phyloP scores from a whole-genome alignment of 2,888 invertebrate species.

The Biston stratarius region DNA sequence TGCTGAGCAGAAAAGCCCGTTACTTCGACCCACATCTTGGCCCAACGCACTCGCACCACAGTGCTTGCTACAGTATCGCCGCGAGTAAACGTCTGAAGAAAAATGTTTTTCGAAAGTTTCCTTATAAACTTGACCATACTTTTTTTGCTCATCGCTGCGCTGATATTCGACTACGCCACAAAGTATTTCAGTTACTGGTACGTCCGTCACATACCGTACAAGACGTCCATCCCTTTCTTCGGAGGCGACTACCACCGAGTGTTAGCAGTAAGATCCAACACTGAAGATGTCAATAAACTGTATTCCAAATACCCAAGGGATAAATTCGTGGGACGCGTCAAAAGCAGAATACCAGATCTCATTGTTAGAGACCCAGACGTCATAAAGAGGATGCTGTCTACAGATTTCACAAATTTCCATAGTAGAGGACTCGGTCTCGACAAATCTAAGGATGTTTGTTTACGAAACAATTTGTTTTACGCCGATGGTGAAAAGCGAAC shows the following conservation, averaged over 20 bases:
- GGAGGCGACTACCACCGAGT: slow-evolving; percentile 78
- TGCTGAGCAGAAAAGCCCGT: slow-evolving; percentile 59
- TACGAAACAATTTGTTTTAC: slow-evolving; percentile 84
- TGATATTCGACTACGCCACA: slow-evolving; percentile 77
- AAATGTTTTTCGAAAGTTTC: slow-evolving; percentile 82
- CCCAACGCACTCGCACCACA: slow-evolving; percentile 56
- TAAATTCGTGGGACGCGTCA: slow-evolving; percentile 74
- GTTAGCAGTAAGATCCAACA: slow-evolving; percentile 67
- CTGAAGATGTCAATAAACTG: slow-evolving; percentile 71
- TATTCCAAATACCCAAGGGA: slow-evolving; percentile 67
- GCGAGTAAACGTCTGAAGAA: slow-evolving; percentile 62
- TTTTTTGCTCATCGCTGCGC: slow-evolving; percentile 65
- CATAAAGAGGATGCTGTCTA: slow-evolving; percentile 77
- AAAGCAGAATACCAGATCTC: slow-evolving; percentile 79
- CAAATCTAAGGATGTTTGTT: slow-evolving; percentile 84
- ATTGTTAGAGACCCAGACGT: slow-evolving; percentile 78
- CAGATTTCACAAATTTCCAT: slow-evolving; percentile 81
- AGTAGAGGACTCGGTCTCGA: slow-evolving; percentile 80
- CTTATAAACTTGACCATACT: slow-evolving; percentile 70
- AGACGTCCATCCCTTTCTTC: slow-evolving; percentile 70
- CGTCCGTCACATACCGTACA: slow-evolving; percentile 75
- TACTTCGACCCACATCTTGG: slow-evolving; percentile 73
- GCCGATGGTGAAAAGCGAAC: slow-evolving; percentile 82
- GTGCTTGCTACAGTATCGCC: slow-evolving; percentile 63
- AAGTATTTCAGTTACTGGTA: slow-evolving; percentile 84